Percentiles rank a stretch among this genome's conserved stretches.
phyloP scores from a whole-genome alignment of 2,888 invertebrate species.

The Caradrina kadenii region DNA sequence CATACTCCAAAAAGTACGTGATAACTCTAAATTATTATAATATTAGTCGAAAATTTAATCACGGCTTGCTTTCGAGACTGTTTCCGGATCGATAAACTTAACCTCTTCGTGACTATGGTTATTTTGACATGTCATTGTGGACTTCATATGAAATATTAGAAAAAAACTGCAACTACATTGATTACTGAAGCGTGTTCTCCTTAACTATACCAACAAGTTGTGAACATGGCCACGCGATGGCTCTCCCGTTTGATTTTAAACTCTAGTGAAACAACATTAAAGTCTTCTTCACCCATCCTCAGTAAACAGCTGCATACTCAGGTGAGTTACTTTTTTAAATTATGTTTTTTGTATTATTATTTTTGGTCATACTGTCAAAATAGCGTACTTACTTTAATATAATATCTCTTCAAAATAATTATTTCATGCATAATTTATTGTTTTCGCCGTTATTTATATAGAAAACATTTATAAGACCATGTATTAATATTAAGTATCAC shows the following conservation, averaged over 20 bases:
- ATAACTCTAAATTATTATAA: slow-evolving; percentile 5
- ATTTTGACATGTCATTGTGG: slow-evolving; percentile 15
- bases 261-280: slow-evolving; percentile 21
- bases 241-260: slow-evolving; percentile 30
- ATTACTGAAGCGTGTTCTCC: slow-evolving; percentile 3
- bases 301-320: slow-evolving; percentile 42
- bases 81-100: slow-evolving; percentile 32
- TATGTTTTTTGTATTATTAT: not conserved
- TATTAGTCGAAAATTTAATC: not conserved
- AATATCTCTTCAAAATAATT: too few species aligned
- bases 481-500: too few species aligned
- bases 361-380: not conserved
- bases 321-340: slow-evolving; percentile 29
- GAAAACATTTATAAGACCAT: too few species aligned
- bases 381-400: too few species aligned
- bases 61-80: slow-evolving; percentile 27
- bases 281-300: slow-evolving; percentile 28
- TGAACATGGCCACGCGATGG: slow-evolving; percentile 43
- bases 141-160: slow-evolving; percentile 1
- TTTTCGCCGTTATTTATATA: too few species aligned
- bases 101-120: slow-evolving; percentile 34
- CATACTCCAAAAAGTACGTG: not conserved
- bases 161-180: not conserved
- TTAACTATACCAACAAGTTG: not conserved
- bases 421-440: too few species aligned